Evolutionary conservation across 2,797 vertebrate species (phyloP).

Genomic region (Sorex maritimensis): DNA sequence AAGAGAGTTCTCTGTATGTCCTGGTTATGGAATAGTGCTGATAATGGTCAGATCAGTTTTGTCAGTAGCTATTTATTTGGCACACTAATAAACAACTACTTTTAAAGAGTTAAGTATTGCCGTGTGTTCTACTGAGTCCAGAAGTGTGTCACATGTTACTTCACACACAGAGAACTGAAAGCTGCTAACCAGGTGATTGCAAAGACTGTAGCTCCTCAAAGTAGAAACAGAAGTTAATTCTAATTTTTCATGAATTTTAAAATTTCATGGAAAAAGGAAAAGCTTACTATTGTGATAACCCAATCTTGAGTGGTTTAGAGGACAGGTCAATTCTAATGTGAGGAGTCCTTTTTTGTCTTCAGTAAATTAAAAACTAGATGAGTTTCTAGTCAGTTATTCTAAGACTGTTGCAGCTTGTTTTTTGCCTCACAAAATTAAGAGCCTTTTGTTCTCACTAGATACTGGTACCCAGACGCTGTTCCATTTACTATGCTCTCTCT

Average conservation of each 20-base stretch:
- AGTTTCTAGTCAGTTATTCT: constrained; percentile 43
- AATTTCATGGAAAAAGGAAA: not conserved
- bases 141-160: not conserved
- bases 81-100: not conserved
- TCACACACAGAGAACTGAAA: not conserved
- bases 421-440: not conserved
- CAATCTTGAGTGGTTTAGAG: no score
- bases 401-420: not conserved
- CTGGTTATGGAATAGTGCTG: not conserved
- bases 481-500: not conserved
- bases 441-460: not conserved
- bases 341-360: not conserved
- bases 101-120: constrained; percentile 17
- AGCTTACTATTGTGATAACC: not conserved
- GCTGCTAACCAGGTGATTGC: not conserved
- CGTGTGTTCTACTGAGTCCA: not conserved
- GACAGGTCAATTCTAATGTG: not conserved
- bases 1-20: not conserved
- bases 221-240: not conserved
- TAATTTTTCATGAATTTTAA: not conserved
- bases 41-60: not conserved
- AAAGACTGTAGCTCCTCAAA: not conserved
- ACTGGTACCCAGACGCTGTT: not conserved
- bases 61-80: constrained; percentile 30
- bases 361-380: not conserved